Evolutionary conservation across 2,113 vertebrate species (phyloP).

Genomic region (Cheirogaleus medius): DNA sequence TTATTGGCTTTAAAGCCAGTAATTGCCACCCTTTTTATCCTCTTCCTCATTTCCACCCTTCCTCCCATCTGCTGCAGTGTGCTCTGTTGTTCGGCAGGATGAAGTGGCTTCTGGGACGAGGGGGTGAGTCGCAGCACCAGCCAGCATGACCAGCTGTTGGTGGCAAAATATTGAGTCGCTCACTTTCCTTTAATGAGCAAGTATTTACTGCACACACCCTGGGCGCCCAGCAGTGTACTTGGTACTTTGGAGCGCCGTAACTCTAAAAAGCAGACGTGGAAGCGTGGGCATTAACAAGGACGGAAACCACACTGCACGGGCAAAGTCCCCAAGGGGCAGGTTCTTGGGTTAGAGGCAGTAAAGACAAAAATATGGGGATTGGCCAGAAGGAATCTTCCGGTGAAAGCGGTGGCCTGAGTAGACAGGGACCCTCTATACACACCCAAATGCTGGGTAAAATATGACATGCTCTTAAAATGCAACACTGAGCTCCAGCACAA

Average conservation of each 20-base stretch:
- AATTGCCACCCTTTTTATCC: background rate
- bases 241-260: background rate
- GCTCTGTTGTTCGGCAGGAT: background rate
- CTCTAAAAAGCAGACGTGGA: background rate
- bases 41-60: background rate
- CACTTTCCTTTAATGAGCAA: background rate
- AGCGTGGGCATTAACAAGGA: background rate
- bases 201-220: background rate
- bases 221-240: background rate
- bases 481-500: background rate
- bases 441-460: background rate
- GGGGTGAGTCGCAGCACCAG: background rate
- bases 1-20: background rate
- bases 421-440: background rate
- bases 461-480: background rate
- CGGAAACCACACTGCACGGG: fast-evolving
- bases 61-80: background rate
- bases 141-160: background rate
- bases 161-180: background rate
- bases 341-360: fast-evolving
- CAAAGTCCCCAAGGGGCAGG: fast-evolving
- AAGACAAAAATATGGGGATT: background rate
- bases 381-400: background rate
- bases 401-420: no score
- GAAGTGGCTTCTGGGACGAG: background rate